Base-by-base conservation (phyloP, 2,888 invertebrate species). In the Rhorus exstirpatorius region DNA sequence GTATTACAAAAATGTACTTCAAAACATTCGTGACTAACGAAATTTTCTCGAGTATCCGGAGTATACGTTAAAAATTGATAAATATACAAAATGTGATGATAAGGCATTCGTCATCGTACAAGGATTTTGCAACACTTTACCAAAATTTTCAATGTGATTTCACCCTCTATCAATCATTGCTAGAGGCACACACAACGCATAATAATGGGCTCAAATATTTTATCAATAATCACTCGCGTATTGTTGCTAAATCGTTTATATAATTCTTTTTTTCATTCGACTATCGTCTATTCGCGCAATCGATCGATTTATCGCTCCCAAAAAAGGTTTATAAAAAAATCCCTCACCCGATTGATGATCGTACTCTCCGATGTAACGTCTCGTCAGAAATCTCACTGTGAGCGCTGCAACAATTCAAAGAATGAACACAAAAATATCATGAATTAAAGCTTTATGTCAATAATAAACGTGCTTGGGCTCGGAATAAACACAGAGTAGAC, bases 351-450 rank as follows among this genome's bases (percentile, higher is more conserved):
- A 96, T 93, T 98, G 97, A 93, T 98, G 97, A 93, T 98, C 98
- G 93, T 98, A 98, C 94, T 98, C 98, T 61, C 98, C 98, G 84
- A 98, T 98, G 93, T 97, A 98, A 77, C 98, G 94, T 91, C 97
- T 97, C n/a, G 98, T 98, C 83, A 98, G 94, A 93, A 98, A 98
- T 82, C 98, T 95, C 77, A 98, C 98, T 21, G 97, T 97, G 88
- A 98, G 93, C 3, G 97, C 97, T 97, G 94, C 79, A 81, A 76
- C 58, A 65, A 49, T 46, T 26, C 2, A 49, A 67, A 21, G n/a
- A 72, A 19, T 41, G 49, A 41, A 46, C 24, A 55, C 17, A 26
- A 74, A 67, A 35, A 55, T 38, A 53, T 3, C 19, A 67, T 31
- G 2, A 67, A 12, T n/a, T 7, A 26, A 6, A 6, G 0, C 12